These are phyloP conservation scores for Sympetrum striolatum DNA, from an alignment of 2,888 invertebrate species.

Conservation along the genomic window DNA sequence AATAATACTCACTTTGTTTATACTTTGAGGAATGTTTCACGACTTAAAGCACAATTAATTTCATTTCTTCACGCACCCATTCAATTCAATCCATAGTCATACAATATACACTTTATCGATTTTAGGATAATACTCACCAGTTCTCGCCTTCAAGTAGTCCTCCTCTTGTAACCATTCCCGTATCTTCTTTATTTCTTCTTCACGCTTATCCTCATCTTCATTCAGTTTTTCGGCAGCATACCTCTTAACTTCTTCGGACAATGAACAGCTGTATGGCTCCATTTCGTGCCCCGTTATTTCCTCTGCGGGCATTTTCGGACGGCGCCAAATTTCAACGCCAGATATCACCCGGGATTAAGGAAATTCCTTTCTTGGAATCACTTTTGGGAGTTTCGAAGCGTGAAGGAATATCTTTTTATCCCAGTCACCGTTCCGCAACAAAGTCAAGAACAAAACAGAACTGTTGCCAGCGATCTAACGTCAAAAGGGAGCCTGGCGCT, in stretches of 20 bases:
- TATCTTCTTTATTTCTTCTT: slow-evolving; percentile 56
- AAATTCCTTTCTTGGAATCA: not conserved
- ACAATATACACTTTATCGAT: too few relatives aligned
- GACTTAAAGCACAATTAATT: too few relatives aligned
- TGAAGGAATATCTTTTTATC: not conserved
- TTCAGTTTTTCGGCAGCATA: slow-evolving; percentile 54
- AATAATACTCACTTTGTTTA: too few relatives aligned
- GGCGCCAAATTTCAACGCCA: not conserved
- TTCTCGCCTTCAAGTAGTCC: slow-evolving; percentile 56
- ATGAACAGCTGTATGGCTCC: slow-evolving; percentile 47
- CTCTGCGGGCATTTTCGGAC: not conserved
- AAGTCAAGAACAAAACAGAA: not conserved
- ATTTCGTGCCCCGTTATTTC: not conserved
- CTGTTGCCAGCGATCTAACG: not conserved
- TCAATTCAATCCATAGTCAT: too few relatives aligned
- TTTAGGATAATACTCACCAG: slow-evolving; percentile 53
- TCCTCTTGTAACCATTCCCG: slow-evolving; percentile 58
- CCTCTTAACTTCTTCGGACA: slow-evolving; percentile 53
- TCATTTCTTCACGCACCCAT: too few relatives aligned
- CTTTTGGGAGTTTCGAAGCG: not conserved
- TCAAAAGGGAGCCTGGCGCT: not conserved
- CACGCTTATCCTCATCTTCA: slow-evolving; percentile 56
- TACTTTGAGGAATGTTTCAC: too few relatives aligned
- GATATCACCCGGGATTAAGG: not conserved
- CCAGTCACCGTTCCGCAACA: not conserved